Evolutionary conservation across 2,113 vertebrate species (phyloP), one percentile per base, ranked within the genome.

Genomic region (Lasiurus borealis): DNA sequence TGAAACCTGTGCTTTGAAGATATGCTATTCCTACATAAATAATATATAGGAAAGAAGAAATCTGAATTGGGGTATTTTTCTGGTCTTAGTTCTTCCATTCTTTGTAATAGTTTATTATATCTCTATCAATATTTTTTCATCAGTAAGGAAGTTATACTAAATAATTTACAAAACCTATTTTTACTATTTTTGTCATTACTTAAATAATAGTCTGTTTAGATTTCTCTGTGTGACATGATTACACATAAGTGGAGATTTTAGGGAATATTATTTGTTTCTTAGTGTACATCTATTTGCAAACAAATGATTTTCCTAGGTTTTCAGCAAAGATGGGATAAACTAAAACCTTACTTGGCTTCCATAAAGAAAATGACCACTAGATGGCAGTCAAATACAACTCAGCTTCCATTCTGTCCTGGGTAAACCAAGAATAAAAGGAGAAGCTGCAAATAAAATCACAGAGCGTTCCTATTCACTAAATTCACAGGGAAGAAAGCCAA

Each of bases 341-440:
- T 31, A 59, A 86, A 84, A 40, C 6, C 48, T 3, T 80, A n/a
- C 3, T 52, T 62, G 62, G 14, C 31, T 0, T 50, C 48, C 40
- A 2, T 14, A 88, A 44, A 36, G 81, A 84, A 73, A 76, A 23
- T 95, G 57, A 25, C 93, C 96, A 83, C 97, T 95, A 93, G 97
- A 18, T 97, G 96, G 96, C 96, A 91, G 69, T 66, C 92, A 88
- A 75, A 50, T 80, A 48, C 92, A 87, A 68, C 82, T 10, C 75
- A 78, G 23, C 12, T 85, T 21, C 19, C 72, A 40, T 3, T 12
- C 6, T 1, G 1, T 23, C 1, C 18, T 0, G 5, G 0, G 1
- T 48, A 77, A 71, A 57, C 16, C 57, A 29, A 14, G 16, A 46
- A 36, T 21, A 25, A 7, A 7, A 18, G 14, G 5, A 62, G 54